These are phyloP conservation scores for Pao palembangensis DNA, from an alignment of 2,113 vertebrate species.

Conservation along the genomic window DNA sequence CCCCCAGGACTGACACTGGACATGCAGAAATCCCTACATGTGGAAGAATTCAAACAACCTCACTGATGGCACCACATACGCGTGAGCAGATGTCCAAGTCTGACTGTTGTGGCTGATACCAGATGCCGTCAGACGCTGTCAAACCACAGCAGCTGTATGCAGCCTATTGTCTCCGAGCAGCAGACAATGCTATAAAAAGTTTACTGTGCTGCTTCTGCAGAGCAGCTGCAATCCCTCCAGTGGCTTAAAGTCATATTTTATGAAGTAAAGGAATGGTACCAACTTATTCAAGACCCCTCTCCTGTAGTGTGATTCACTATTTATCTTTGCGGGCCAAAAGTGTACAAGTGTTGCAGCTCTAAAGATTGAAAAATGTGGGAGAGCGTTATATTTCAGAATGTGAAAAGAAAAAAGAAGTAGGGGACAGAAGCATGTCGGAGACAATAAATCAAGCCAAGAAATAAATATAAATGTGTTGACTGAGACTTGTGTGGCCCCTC, in stretches of 20 bases:
- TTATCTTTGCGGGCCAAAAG: no score
- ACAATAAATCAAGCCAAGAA: no score
- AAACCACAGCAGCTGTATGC: neutral
- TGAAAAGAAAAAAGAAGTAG: no score
- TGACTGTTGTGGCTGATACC: neutral
- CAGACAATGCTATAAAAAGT: constrained; percentile 3
- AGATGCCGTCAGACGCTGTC: constrained; percentile 20
- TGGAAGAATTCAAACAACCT: neutral
- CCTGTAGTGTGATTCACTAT: neutral
- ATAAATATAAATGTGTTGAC: no score
- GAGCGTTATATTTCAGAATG: no score
- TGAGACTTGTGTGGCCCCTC: no score
- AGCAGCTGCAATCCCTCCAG: constrained; percentile 1
- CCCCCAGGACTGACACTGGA: no score
- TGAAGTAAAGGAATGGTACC: neutral
- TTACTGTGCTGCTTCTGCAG: constrained; percentile 2
- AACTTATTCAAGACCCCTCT: neutral
- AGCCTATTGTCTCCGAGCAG: neutral
- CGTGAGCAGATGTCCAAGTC: constrained; percentile 6
- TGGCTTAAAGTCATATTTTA: constrained; percentile 2
- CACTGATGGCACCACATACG: neutral
- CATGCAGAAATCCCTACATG: neutral
- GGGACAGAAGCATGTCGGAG: no score
- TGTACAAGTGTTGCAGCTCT: no score
- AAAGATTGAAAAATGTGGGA: no score